Base-by-base conservation (phyloP, 2,888 invertebrate species). In the Leucozona laternaria region DNA sequence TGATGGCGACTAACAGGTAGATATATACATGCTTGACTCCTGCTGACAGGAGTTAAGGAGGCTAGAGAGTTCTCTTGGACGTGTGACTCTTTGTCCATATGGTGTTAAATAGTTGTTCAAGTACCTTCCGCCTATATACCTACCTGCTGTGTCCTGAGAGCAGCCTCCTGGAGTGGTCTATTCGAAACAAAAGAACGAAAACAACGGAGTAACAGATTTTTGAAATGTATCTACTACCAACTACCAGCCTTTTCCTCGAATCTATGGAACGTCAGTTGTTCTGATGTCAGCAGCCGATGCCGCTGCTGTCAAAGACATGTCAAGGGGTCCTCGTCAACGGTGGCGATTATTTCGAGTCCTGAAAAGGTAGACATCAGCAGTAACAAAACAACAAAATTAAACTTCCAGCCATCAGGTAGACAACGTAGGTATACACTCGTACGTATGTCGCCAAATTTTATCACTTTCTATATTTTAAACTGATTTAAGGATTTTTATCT, bases 41-140 rank as follows among this genome's bases (percentile, higher is more conserved):
- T 86, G 85, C 81, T 86, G 85, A 81, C 85, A 86, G 81, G 60
- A 77, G 62, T 64, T 68, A 37, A 72, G 15, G 37, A 50, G 45
- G 31, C 20, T 13, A 50, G 20, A 37, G 60, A 25, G 55, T 4
- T 15, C 45, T 40, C 15, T 20, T 57, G 34, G 79, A 50, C 62
- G 13, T 57, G 66, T 15, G 73, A 58, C 57, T 57, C 50, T 72
- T 79, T 72, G 71, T 72, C 81, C 85, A 86, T 60, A 85, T 85
- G 85, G 72, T 68, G 81, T 73, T 22, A 60, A 68, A 62, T 62
- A 45, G 55, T 60, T 75, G n/a, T 48, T 64, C 73, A 75, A 73
- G 75, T 37, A 58, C 70, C 57, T 53, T 53, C 53, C 53, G 53
- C 53, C 31, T 37, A 57, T 57, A 17, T 22, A 55, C 17, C 40